A percentile compares a stretch with the other conserved stretches of the same genome.
phyloP scores from a whole-genome alignment of 2,888 invertebrate species.

The Lagria hirta region DNA sequence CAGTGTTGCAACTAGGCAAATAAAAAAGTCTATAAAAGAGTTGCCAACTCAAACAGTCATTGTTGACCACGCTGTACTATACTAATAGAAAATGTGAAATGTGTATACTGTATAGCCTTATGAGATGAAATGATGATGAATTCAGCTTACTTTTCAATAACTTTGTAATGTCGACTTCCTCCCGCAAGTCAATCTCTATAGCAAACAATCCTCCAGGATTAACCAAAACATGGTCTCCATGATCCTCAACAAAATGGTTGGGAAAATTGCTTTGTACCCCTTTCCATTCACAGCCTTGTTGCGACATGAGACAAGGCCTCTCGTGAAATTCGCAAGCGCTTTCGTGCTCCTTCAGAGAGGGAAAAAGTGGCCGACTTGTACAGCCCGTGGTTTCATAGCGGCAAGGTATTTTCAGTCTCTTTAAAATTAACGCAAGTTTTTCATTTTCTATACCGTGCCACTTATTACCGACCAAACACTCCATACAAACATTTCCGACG shows the following conservation, averaged over 20 bases:
- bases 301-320: slow-evolving; percentile 34
- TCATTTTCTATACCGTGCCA: slow-evolving; percentile 32
- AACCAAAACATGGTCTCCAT: slow-evolving; percentile 41
- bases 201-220: slow-evolving; percentile 39
- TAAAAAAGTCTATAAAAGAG: no score
- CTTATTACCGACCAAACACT: slow-evolving; percentile 35
- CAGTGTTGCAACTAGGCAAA: no score
- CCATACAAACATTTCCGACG: slow-evolving; percentile 42
- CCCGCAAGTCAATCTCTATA: slow-evolving; percentile 39
- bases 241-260: slow-evolving; percentile 40
- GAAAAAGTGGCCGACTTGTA: slow-evolving; percentile 28
- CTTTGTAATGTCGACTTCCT: slow-evolving; percentile 35
- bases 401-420: slow-evolving; percentile 39
- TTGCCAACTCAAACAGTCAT: no score
- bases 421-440: slow-evolving; percentile 37
- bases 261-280: slow-evolving; percentile 39
- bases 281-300: slow-evolving; percentile 37
- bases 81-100: no score
- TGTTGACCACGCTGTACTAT: no score
- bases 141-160: no score
- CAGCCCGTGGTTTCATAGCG: slow-evolving; percentile 40
- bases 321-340: slow-evolving; percentile 35
- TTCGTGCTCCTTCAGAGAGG: slow-evolving; percentile 34
- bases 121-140: no score
- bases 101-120: no score